Percentiles rank a stretch among this genome's conserved stretches.
Evolutionary conservation across 2,113 vertebrate genomes (phyloP).

Genomic region (Atherinomorus stipes): DNA sequence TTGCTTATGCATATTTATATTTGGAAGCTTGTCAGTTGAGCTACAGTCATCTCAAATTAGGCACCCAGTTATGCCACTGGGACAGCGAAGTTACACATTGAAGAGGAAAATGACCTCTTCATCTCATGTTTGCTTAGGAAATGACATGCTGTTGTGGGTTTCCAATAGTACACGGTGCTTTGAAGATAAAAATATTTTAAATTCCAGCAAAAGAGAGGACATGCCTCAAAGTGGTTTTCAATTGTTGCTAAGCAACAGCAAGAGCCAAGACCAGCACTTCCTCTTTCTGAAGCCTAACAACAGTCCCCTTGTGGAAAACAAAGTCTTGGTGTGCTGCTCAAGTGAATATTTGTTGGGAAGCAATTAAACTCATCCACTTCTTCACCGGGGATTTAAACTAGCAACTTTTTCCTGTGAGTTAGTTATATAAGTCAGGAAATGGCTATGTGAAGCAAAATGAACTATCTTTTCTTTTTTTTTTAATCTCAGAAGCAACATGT

Average conservation of each 20-base stretch:
- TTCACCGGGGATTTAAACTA: neutral
- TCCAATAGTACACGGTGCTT: slow-evolving; percentile 35
- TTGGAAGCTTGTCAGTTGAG: slow-evolving; percentile 38
- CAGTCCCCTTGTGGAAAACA: slow-evolving; percentile 10
- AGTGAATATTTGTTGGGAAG: slow-evolving; percentile 13
- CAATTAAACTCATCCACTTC: slow-evolving; percentile 11
- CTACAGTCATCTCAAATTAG: slow-evolving; percentile 34
- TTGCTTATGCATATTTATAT: slow-evolving; percentile 32
- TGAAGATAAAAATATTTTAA: slow-evolving; percentile 62
- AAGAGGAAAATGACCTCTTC: slow-evolving; percentile 49
- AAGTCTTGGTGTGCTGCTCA: slow-evolving; percentile 23
- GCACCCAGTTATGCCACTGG: slow-evolving; percentile 13
- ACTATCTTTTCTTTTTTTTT: neutral
- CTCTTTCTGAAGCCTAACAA: slow-evolving; percentile 44
- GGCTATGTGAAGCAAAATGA: slow-evolving; percentile 1
- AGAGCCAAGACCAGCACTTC: slow-evolving; percentile 48
- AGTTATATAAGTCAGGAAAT: neutral
- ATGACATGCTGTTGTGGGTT: slow-evolving; percentile 22
- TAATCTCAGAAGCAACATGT: slow-evolving; percentile 10
- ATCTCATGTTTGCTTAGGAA: slow-evolving; percentile 18
- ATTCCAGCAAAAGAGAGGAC: slow-evolving; percentile 44
- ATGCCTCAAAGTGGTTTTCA: slow-evolving; percentile 56
- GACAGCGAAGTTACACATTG: slow-evolving; percentile 34
- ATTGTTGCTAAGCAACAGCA: slow-evolving; percentile 77
- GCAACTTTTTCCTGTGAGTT: neutral